phyloP scores from a whole-genome alignment of 1,140 invertebrate genomes.

The Yoshiicerus persimilis region DNA sequence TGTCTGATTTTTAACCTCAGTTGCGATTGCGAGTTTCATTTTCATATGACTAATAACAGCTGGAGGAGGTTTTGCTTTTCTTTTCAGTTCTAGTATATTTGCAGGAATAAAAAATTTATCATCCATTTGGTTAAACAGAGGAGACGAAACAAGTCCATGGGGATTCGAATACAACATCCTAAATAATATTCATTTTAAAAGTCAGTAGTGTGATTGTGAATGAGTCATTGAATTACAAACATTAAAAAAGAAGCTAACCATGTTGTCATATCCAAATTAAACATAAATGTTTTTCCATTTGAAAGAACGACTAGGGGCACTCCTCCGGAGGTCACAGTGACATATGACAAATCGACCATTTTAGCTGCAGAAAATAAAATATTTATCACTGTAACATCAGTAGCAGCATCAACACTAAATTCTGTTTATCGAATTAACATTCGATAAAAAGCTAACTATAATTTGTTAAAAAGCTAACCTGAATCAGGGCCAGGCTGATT shows the following conservation, averaged over 20 bases:
- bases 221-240: conserved; percentile 21
- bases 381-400: conserved; percentile 26
- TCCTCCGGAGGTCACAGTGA: conserved; percentile 56
- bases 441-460: no score
- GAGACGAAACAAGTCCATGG: conserved; percentile 20
- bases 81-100: not conserved
- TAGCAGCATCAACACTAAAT: no score
- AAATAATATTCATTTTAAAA: not conserved
- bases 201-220: no score
- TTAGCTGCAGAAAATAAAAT: not conserved
- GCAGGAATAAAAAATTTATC: not conserved
- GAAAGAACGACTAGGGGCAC: conserved; percentile 66
- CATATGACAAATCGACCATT: not conserved
- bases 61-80: not conserved
- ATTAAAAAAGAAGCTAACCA: conserved; percentile 59
- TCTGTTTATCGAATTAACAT: no score
- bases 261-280: conserved; percentile 62
- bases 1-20: conserved; percentile 19
- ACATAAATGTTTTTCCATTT: conserved; percentile 69
- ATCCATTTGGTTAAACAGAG: not conserved
- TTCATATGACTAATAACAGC: conserved; percentile 35
- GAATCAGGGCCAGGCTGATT: conserved; percentile 45
- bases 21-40: conserved; percentile 34
- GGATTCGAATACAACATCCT: conserved; percentile 34
- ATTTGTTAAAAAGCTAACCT: conserved; percentile 36